phyloP scores from a whole-genome alignment of 2,113 vertebrate species.

The Cranoglanis bouderius region DNA sequence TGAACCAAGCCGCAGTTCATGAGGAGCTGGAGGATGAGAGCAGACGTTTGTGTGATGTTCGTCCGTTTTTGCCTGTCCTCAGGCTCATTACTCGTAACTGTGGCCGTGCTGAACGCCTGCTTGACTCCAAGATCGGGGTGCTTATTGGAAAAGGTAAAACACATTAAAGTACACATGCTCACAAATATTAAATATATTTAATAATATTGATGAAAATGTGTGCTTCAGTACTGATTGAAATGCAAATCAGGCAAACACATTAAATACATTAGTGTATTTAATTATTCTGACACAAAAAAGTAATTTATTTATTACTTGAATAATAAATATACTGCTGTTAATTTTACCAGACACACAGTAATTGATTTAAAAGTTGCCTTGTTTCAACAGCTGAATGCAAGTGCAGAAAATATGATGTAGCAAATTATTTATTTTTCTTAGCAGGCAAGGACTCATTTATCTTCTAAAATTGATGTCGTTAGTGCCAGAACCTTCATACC shows the following conservation, averaged over 20 bases:
- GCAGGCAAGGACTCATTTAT: background rate
- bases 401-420: background rate
- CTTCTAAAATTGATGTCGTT: background rate
- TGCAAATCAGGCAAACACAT: background rate
- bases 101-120: constrained; percentile 86
- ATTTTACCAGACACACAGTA: background rate
- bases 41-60: constrained; percentile 88
- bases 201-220: background rate
- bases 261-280: background rate
- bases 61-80: constrained; percentile 94
- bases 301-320: background rate
- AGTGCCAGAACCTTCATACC: background rate
- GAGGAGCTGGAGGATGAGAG: constrained; percentile 96
- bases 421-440: background rate
- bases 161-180: constrained; percentile 4
- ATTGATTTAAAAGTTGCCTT: background rate
- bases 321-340: background rate
- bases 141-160: constrained; percentile 94
- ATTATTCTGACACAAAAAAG: background rate
- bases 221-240: background rate
- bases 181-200: background rate
- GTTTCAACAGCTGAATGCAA: background rate
- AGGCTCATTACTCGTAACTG: constrained; percentile 90
- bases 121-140: constrained; percentile 96
- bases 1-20: constrained; percentile 95